Evolutionary conservation across 2,888 invertebrate genomes (phyloP), one percentile per base, ranked within the genome.

Genomic region (Neoitamus cyanurus): DNA sequence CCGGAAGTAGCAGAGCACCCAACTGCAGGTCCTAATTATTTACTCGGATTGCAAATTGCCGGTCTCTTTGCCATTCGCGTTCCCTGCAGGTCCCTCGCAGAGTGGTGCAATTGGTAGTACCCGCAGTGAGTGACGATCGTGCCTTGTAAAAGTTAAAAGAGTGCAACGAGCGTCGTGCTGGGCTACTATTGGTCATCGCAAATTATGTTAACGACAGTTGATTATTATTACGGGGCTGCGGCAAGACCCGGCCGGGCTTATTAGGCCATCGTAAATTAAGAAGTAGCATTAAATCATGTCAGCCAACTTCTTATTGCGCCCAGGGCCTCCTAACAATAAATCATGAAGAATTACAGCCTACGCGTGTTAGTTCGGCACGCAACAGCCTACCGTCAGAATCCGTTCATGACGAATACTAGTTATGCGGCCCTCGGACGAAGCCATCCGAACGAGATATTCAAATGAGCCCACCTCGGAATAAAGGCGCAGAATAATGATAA

Each of bases 141-240:
- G 48, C 15, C 25, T 58, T 20, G 7, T 25, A 15, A 42, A 42
- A n/a, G 42, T 31, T 15, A 9, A 15, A 20, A 3, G 3, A 15
- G 15, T 25, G 25, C 70, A 4, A 13, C 15, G n/a, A 11, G 72
- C 77, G 58, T 48, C 83, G 46, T 83, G 83, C 48, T 25, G 31
- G 11, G 28, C 31, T 48, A 31, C 83, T 83, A 83, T 83, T 83
- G 83, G 83, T 83, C 83, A 83, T 83, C 30, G 72, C 72, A 83
- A 83, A 83, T 72, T 73, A 83, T 48, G 83, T 83, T 73, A 83
- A 83, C 72, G 83, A 83, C 83, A 83, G 72, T 83, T 72, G 72
- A 46, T 73, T 83, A 48, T 83, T 83, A 73, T 31, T 20, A 30
- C 28, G 13, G 25, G 69, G 28, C 68, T 6, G 42, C 20, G 68